These are phyloP conservation scores for Aphidius ervi DNA, from an alignment of 1,140 invertebrate genomes.

Conservation along the genomic window DNA sequence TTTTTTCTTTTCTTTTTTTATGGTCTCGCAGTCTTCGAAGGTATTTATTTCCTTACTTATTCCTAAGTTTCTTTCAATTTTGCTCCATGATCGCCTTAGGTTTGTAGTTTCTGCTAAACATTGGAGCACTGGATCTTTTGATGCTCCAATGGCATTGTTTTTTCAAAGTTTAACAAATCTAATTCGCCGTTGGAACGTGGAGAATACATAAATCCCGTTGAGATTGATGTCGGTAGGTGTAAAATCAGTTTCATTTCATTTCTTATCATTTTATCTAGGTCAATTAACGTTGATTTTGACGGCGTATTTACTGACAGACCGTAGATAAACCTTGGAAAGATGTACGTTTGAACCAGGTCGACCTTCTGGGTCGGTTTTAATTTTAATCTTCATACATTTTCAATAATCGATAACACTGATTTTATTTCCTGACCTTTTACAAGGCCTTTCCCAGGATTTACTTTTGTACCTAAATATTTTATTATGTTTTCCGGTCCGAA, in stretches of 20 bases:
- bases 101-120: no score
- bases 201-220: slow-evolving; percentile 36
- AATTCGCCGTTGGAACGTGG: slow-evolving; percentile 29
- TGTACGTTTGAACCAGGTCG: slow-evolving; percentile 26
- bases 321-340: slow-evolving; percentile 36
- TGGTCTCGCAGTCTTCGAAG: no score
- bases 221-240: slow-evolving; percentile 32
- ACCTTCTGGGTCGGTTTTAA: slow-evolving; percentile 40
- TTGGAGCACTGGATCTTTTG: no score
- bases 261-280: slow-evolving; percentile 34
- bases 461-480: slow-evolving; percentile 38
- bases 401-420: slow-evolving; percentile 15
- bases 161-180: slow-evolving; percentile 22
- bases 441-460: slow-evolving; percentile 24
- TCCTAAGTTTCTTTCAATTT: no score
- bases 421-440: slow-evolving; percentile 13
- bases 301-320: slow-evolving; percentile 24
- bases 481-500: slow-evolving; percentile 26
- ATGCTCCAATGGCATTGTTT: background rate
- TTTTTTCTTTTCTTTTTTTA: no score
- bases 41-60: no score
- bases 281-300: slow-evolving; percentile 24
- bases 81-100: no score
- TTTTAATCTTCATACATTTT: slow-evolving; percentile 31
- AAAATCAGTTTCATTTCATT: slow-evolving; percentile 33